Base-by-base conservation (phyloP, 2,113 vertebrate species). In the Trachemys scripta region DNA sequence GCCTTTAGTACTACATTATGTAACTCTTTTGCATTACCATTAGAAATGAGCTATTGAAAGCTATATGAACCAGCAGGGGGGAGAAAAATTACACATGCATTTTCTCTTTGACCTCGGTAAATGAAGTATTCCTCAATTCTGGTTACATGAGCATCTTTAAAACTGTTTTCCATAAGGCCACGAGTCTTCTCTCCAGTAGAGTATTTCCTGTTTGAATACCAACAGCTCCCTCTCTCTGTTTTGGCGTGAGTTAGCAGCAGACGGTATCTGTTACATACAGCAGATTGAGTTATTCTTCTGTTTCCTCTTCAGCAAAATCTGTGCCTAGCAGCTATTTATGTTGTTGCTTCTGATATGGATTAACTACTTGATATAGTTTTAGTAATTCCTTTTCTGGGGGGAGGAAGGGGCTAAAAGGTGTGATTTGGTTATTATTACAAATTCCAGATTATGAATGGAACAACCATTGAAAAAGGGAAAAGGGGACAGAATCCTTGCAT, bases 161-260 rank as follows among this genome's bases (percentile, higher is more conserved):
- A 80, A 91, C 54, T 62, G 2, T 49, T 93, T 89, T 82, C 53
- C 89, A 25, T 57, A 54, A 87, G 82, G 62, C 47, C 81, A 2
- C 72, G 45, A 72, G 51, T 84, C 49, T 45, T 47, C 62, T 90
- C 59, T 29, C 92, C 5, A 3, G 80, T 8, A 92, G 24, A 25
- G 51, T 19, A 35, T 91, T 57, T 80, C 69, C 31, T 1, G 3
- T 95, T 25, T 50, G 29, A 94, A 94, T 87, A 90, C 49, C 91
- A 97, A 93, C 57, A 96, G 92, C 89, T 97, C 93, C 91, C 89
- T 97, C 96, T 97, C 31, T 88, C 91, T 97, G 78, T 83, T 89
- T 85, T 47, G 1, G 85, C 31, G n/a, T 42, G 65, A 47, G 27
- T 75, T 35, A 86, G 27, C 75, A 69, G 14, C 2, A 35, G 88